phyloP scores from a whole-genome alignment of 64 coral and sea anemone genomes.

The Porites australiensis region DNA sequence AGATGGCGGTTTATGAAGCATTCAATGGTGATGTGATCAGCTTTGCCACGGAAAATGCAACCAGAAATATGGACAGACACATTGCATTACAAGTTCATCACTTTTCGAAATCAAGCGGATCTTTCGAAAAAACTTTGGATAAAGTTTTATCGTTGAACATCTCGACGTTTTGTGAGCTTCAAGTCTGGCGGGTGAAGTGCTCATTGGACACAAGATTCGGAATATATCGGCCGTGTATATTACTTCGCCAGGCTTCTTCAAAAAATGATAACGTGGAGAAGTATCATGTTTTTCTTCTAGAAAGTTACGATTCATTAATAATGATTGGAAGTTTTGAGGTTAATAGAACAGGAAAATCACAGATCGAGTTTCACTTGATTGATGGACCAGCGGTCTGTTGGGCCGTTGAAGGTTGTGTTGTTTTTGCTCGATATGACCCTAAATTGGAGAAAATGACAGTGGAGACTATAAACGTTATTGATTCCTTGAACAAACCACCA shows the following conservation, averaged over 20 bases:
- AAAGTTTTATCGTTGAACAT: not conserved
- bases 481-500: conserved; percentile 4
- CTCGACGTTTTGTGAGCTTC: not conserved
- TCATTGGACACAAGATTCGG: not conserved
- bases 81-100: not conserved
- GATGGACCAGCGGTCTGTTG: conserved; percentile 30
- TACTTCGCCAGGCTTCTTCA: not conserved
- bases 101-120: conserved; percentile 9
- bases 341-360: not conserved
- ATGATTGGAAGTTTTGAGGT: conserved; percentile 3
- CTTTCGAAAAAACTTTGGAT: not conserved
- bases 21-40: not conserved
- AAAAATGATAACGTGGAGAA: not conserved
- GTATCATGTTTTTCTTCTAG: not conserved
- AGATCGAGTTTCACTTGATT: conserved; percentile 10
- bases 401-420: not conserved
- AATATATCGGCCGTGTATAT: not conserved
- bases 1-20: not conserved
- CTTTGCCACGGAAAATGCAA: not conserved
- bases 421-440: not conserved
- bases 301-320: conserved; percentile 4
- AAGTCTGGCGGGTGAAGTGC: not conserved
- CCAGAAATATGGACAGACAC: not conserved
- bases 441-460: not conserved
- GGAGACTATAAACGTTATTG: not conserved